Base-by-base conservation (phyloP, 2,113 vertebrate genomes). In the Chionis minor region DNA sequence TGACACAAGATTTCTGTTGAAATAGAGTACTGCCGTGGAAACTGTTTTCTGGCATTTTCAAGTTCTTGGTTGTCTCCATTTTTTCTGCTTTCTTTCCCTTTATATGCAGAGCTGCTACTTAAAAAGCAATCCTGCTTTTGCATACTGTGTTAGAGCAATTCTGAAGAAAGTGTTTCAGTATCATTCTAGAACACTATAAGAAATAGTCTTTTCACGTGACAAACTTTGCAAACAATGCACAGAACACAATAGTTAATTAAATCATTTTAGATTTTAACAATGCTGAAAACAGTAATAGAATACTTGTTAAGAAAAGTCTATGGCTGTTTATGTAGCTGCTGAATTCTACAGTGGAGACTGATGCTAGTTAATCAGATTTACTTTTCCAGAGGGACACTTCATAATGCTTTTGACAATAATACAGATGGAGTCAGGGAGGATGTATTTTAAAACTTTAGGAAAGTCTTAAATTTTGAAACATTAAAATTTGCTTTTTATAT, bases 401-500 rank as follows among this genome's bases (percentile, higher is more conserved):
- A 81, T 96, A 96, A 93, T 79, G 49, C 23, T 83, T 97, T 95
- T 80, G 92, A 97, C 95, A 97, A 52, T 81, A 85, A 58, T 84
- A 51, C 55, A 74, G 71, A 93, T 86, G 91, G 69, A 94, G 69
- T 84, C 45, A 72, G 92, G 94, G 88, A 95, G 92, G 90, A 94
- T 94, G 69, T 92, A 91, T 96, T 96, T 97, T 92, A 93, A 96
- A 97, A 97, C 94, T 96, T 91, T 70, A 91, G 54, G 77, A 92
- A 95, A 93, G 94, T 80, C 92, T 97, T 96, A 96, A 95, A 95
- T 97, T 97, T 91, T 95, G 81, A 96, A 96, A 96, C 96, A 90
- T 96, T 93, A 95, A 96, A 97, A 97, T 97, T 97, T 89, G 67
- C 86, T 97, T 97, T 96, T 95, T 88, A 92, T 92, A 95, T 96